Percentiles rank a stretch among this genome's conserved stretches.
Conservation (phyloP, 2,113 vertebrate genomes). For the Lamprotornis superbus region DNA sequence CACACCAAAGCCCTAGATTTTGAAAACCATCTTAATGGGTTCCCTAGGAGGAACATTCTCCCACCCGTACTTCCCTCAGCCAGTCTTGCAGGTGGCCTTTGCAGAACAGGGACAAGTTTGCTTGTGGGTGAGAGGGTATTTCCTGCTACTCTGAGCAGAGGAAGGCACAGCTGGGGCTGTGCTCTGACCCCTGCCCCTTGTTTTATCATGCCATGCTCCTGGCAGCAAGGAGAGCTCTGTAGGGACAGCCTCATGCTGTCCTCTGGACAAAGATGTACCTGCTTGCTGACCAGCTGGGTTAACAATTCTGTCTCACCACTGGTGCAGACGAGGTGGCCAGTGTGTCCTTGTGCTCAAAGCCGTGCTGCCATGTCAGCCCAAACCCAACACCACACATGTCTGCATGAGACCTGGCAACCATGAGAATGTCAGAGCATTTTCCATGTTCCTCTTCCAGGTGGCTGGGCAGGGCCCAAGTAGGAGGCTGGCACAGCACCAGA, state of each 20-base stretch:
- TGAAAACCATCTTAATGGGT: not conserved
- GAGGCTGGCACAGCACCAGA: not conserved
- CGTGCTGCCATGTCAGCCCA: not conserved
- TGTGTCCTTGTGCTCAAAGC: not conserved
- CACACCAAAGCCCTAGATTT: not conserved
- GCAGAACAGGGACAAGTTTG: not conserved
- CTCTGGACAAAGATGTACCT: not conserved
- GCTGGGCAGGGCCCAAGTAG: not conserved
- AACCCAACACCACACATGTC: not conserved
- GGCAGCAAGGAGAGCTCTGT: not conserved
- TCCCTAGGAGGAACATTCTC: not conserved
- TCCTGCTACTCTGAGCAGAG: not conserved
- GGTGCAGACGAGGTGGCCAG: rapidly evolving
- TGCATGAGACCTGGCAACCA: not conserved
- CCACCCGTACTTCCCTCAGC: not conserved
- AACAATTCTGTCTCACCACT: not conserved
- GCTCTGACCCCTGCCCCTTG: not conserved
- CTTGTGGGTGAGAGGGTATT: not conserved
- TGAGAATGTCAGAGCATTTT: not conserved
- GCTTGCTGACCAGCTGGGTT: not conserved
- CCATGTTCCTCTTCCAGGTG: not conserved
- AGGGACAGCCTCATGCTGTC: not conserved
- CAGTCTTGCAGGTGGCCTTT: not conserved
- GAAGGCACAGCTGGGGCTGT: not conserved
- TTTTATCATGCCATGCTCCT: not conserved